phyloP scores from a whole-genome alignment of 2,797 vertebrate genomes.

The Spatula clypeata region DNA sequence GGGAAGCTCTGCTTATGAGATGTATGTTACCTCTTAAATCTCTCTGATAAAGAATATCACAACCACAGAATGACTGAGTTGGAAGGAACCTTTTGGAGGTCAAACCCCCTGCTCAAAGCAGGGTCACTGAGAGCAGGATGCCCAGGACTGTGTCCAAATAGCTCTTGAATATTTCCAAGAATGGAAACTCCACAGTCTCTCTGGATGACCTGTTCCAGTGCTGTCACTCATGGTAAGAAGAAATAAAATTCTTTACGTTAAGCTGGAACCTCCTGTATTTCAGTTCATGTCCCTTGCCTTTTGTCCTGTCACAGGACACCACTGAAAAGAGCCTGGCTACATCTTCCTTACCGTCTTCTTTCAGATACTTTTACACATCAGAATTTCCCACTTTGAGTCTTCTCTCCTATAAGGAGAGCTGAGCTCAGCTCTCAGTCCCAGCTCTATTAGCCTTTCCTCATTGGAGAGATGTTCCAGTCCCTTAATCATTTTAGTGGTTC shows the following conservation, averaged over 20 bases:
- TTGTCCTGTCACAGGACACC: neutral
- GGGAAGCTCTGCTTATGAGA: neutral
- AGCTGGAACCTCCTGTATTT: neutral
- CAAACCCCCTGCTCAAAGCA: too few relatives aligned
- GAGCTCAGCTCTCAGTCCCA: neutral
- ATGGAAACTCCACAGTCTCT: too few relatives aligned
- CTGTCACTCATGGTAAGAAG: neutral
- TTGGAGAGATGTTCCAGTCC: fast-evolving
- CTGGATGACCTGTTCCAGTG: too few relatives aligned
- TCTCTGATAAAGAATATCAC: neutral
- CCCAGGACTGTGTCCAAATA: too few relatives aligned
- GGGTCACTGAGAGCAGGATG: too few relatives aligned
- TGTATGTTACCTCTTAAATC: neutral
- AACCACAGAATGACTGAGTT: too few relatives aligned
- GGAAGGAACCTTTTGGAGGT: too few relatives aligned
- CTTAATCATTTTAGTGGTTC: neutral
- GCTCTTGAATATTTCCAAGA: too few relatives aligned
- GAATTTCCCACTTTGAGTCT: neutral
- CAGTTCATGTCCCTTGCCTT: neutral
- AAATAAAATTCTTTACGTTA: neutral
- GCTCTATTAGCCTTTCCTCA: neutral
- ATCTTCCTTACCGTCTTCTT: neutral
- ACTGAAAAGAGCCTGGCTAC: neutral
- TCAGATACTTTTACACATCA: neutral
- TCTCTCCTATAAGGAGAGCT: neutral